Percentiles rank a stretch among this genome's conserved stretches.
Conservation (phyloP, 2,888 invertebrate genomes). For the Linnaemya tessellans region DNA sequence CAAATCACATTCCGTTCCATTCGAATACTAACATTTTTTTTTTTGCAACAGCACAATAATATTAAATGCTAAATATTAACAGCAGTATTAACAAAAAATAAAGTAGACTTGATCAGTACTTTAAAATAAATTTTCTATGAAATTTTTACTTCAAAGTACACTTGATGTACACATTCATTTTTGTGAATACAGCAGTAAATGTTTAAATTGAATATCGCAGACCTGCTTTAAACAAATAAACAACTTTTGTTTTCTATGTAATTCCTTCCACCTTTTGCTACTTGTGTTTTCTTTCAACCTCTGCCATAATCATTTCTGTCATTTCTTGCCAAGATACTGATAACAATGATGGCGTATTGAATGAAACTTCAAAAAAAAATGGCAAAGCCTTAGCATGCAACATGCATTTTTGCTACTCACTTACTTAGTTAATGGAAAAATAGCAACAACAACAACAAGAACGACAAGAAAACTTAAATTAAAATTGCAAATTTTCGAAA, state of each 20-base stretch:
- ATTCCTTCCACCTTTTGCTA: neutral
- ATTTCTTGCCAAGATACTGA: slow-evolving; percentile 23
- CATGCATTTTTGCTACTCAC: slow-evolving; percentile 54
- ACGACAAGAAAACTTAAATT: slow-evolving; percentile 55
- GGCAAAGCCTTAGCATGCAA: slow-evolving; percentile 46
- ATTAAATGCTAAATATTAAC: too few species aligned
- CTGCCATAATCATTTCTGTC: slow-evolving; percentile 33
- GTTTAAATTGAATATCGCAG: neutral
- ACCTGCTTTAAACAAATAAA: neutral
- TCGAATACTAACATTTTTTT: too few species aligned
- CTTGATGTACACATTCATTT: too few species aligned
- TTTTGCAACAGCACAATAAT: too few species aligned
- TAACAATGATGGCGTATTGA: slow-evolving; percentile 30
- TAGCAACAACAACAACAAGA: neutral
- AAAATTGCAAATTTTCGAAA: slow-evolving; percentile 70
- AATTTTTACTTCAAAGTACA: too few species aligned
- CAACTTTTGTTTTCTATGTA: slow-evolving; percentile 9
- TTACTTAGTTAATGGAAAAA: slow-evolving; percentile 41
- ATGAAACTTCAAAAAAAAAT: slow-evolving; percentile 47
- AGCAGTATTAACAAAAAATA: too few species aligned
- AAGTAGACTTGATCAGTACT: too few species aligned
- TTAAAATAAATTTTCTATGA: too few species aligned
- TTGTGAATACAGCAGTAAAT: neutral
- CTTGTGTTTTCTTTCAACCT: neutral
- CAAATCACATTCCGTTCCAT: too few species aligned